Evolutionary conservation across 2,888 invertebrate genomes (phyloP).

Genomic region (Nomada goodeniana): DNA sequence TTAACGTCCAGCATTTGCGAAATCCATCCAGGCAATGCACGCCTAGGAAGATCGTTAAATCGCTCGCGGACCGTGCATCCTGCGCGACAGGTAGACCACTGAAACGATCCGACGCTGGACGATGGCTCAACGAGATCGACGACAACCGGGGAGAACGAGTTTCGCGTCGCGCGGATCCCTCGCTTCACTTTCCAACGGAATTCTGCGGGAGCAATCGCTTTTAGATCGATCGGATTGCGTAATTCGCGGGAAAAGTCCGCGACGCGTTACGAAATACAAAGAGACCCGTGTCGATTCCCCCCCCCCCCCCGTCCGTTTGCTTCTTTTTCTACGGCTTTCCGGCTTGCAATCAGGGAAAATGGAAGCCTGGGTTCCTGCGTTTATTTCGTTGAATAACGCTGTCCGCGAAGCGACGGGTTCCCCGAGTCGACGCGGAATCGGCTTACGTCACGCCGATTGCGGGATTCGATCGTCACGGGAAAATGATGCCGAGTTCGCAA

Average conservation of each 20-base stretch:
- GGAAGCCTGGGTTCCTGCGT: neutral
- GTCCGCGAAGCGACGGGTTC: neutral
- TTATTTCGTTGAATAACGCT: neutral
- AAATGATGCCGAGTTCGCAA: neutral
- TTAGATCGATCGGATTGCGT: slow-evolving; percentile 16
- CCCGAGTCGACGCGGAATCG: neutral
- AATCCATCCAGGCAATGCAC: slow-evolving; percentile 7
- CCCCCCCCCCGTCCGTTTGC: neutral
- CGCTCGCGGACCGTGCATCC: slow-evolving; percentile 13
- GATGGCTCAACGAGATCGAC: neutral
- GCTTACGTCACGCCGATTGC: neutral
- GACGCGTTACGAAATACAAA: slow-evolving; percentile 30
- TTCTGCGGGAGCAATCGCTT: neutral
- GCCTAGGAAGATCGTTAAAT: slow-evolving; percentile 1
- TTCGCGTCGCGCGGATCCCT: neutral
- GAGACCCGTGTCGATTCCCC: neutral
- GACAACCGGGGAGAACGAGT: neutral
- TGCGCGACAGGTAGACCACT: neutral
- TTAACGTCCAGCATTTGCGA: slow-evolving; percentile 1
- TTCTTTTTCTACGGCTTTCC: neutral
- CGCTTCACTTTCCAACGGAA: neutral
- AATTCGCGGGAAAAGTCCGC: slow-evolving; percentile 18
- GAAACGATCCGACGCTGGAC: neutral
- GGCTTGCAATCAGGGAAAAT: too few relatives aligned
- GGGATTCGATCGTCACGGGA: neutral